Percentiles rank a stretch among this genome's conserved stretches.
Conservation (phyloP, 2,797 vertebrate species). For the Oreochromis mossambicus region DNA sequence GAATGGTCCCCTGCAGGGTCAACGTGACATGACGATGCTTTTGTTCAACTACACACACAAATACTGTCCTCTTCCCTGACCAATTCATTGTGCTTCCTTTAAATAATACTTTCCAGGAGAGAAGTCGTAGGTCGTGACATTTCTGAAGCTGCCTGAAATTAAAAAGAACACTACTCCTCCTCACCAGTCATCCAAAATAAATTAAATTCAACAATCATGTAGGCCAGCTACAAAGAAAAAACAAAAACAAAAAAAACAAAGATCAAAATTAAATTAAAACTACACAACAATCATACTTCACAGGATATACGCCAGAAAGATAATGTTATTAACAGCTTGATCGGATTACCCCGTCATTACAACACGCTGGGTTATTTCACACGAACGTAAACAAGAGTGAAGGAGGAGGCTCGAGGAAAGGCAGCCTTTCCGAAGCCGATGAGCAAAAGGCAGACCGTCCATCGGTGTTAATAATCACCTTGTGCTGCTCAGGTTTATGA, state of each 20-base stretch:
- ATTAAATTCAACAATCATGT: constrained; percentile 89
- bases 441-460: constrained; percentile 14
- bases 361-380: constrained; percentile 60
- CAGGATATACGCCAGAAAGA: constrained; percentile 71
- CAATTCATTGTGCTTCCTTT: constrained; percentile 65
- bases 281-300: constrained; percentile 73
- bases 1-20: constrained; percentile 34
- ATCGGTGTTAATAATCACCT: constrained; percentile 23
- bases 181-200: constrained; percentile 85
- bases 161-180: constrained; percentile 79
- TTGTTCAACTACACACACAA: constrained; percentile 50
- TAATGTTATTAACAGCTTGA: constrained; percentile 79
- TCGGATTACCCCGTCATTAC: constrained; percentile 66
- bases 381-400: constrained; percentile 64
- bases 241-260: constrained; percentile 24
- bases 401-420: constrained; percentile 37
- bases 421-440: constrained; percentile 20
- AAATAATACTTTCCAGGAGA: constrained; percentile 69
- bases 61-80: constrained; percentile 52
- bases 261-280: constrained; percentile 77
- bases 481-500: constrained; percentile 12
- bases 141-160: constrained; percentile 69
- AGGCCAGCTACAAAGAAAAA: constrained; percentile 96
- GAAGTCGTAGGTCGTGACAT: constrained; percentile 60
- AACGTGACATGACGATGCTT: constrained; percentile 30